Percentiles rank a stretch among this genome's conserved stretches.
Conservation (phyloP, 2,113 vertebrate genomes). For the Crotalus tigris region DNA sequence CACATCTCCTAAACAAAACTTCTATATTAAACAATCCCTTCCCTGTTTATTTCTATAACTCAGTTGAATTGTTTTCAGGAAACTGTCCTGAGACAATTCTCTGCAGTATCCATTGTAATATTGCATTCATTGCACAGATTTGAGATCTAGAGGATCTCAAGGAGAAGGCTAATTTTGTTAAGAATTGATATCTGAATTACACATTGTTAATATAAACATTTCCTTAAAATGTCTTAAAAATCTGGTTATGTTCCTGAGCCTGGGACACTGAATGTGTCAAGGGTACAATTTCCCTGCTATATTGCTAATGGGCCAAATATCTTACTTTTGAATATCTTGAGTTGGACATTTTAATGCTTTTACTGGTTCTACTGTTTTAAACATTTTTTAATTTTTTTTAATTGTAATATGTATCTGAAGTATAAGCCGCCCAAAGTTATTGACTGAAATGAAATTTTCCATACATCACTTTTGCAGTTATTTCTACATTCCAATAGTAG, state of each 20-base stretch:
- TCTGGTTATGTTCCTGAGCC: background rate
- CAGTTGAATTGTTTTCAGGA: conserved; percentile 11
- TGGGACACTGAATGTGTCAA: background rate
- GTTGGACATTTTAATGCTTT: background rate
- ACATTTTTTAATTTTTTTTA: background rate
- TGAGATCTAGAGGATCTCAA: background rate
- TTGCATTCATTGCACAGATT: background rate
- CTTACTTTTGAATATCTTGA: background rate
- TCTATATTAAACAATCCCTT: background rate
- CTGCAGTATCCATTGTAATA: conserved; percentile 5
- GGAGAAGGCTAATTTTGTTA: conserved; percentile 1
- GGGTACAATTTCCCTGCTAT: background rate
- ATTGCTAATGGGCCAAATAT: background rate
- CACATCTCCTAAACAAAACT: background rate
- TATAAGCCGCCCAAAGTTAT: background rate
- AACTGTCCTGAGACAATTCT: conserved; percentile 1
- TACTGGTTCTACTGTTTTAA: background rate
- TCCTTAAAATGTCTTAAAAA: background rate
- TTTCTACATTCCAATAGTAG: conserved; percentile 18
- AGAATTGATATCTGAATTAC: conserved; percentile 1
- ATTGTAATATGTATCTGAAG: background rate
- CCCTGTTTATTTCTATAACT: background rate
- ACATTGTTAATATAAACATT: conserved; percentile 49
- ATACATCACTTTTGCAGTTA: conserved; percentile 48
- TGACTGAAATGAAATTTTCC: background rate